Base-by-base conservation (phyloP, 2,888 invertebrate species). In the Hyposoter didymator region DNA sequence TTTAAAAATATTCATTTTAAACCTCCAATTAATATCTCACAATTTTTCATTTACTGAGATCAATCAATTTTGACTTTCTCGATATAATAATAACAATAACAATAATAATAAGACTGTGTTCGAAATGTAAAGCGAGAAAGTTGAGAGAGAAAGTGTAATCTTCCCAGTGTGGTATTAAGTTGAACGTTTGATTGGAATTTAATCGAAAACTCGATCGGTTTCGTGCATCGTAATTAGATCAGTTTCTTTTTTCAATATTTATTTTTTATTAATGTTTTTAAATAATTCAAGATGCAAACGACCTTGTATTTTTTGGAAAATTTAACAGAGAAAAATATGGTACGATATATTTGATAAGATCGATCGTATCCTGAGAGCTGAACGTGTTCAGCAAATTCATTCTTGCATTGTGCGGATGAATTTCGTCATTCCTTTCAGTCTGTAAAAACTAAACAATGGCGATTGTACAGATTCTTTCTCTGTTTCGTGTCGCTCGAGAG, bases 361-460 rank as follows among this genome's bases (percentile, higher is more conserved):
- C 70, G 79, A 75, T 45, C 55, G 70, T 55, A 72, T 45, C 49
- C 72, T 55, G 52, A 67, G 12, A 19, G 64, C 10, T 14, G 28
- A 52, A 52, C 4, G 59, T 76, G 72, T 78, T 59, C 45, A 70
- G 76, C 76, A 78, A 69, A 45, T 81, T 84, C 59, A 76, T 81
- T 76, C 39, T 81, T 67, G 49, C 69, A 72, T 52, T 81, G 64
- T 49, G 49, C 12, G n/a, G 39, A n/a, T 32, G 8, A 39, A 19
- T 49, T 52, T n/a, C n/a, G 49, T 52, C 35, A 45, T 52, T 74
- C 59, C 32, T 73, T 45, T 22, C 35, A 55, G 43, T 52, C n/a
- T 35, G 32, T 35, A n/a, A n/a, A n/a, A 28, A 62, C 59, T 43
- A 74, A 78, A 83, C 84, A 84, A 84, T 79, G 67, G 67, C 47